Evolutionary conservation across 1,140 invertebrate species (phyloP).

Genomic region (Subanguina moxae): DNA sequence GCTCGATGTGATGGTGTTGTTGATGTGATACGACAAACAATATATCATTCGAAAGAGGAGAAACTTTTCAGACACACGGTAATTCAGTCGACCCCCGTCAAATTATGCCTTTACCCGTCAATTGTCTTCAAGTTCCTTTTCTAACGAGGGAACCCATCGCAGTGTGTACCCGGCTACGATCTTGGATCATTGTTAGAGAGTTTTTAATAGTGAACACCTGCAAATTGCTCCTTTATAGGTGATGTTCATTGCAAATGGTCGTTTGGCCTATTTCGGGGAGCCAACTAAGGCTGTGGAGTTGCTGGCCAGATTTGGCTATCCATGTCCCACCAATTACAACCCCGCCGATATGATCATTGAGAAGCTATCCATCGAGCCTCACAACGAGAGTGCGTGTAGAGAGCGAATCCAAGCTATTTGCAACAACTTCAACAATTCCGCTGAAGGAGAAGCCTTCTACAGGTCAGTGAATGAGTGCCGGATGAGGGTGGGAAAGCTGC

Average conservation of each 20-base stretch:
- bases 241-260: slow-evolving; percentile 61
- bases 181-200: too few species aligned
- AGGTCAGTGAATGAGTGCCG: slow-evolving; percentile 23
- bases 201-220: too few species aligned
- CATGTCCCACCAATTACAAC: slow-evolving; percentile 68
- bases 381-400: slow-evolving; percentile 59
- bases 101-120: too few species aligned
- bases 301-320: slow-evolving; percentile 66
- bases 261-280: slow-evolving; percentile 59
- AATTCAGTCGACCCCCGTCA: too few species aligned
- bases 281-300: slow-evolving; percentile 47
- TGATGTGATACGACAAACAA: too few species aligned
- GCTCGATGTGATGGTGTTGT: too few species aligned
- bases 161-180: too few species aligned
- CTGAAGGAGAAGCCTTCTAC: slow-evolving; percentile 26
- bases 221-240: too few species aligned
- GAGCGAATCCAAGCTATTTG: slow-evolving; percentile 49
- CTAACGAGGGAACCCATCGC: too few species aligned
- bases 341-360: slow-evolving; percentile 71
- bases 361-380: slow-evolving; percentile 61
- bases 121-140: too few species aligned
- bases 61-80: too few species aligned
- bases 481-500: slow-evolving; percentile 8
- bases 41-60: too few species aligned
- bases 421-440: slow-evolving; percentile 39